Evolutionary conservation across 2,797 vertebrate species (phyloP).

Genomic region (Semotilus atromaculatus): DNA sequence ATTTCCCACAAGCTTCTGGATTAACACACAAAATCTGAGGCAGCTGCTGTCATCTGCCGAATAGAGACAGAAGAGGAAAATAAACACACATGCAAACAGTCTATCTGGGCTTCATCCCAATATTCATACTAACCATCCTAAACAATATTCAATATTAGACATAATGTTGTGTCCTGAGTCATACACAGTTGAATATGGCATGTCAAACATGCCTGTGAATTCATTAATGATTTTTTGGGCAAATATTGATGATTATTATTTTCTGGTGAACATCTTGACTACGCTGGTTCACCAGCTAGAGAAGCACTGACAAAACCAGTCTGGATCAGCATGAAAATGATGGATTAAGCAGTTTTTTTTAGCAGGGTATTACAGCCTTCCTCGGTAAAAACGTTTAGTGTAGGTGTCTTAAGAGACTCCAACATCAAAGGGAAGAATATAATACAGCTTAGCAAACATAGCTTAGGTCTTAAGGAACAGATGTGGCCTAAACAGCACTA

Average conservation of each 20-base stretch:
- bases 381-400: constrained; percentile 13
- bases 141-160: background rate
- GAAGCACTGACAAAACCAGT: background rate
- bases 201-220: background rate
- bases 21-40: constrained; percentile 27
- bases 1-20: constrained; percentile 48
- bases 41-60: constrained; percentile 38
- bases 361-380: background rate
- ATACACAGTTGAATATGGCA: background rate
- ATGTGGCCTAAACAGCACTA: constrained; percentile 28
- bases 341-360: background rate
- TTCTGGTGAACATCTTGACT: background rate
- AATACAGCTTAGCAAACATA: constrained; percentile 39
- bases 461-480: constrained; percentile 34
- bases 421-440: constrained; percentile 37
- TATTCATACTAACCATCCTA: background rate
- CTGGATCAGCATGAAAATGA: background rate
- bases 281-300: background rate
- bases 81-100: constrained; percentile 27
- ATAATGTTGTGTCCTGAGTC: background rate
- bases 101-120: background rate
- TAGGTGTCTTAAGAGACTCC: constrained; percentile 31
- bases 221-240: background rate
- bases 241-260: background rate
- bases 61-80: constrained; percentile 31